These are phyloP conservation scores for Hippocampus zosterae DNA, from an alignment of 2,113 vertebrate genomes.

Conservation along the genomic window DNA sequence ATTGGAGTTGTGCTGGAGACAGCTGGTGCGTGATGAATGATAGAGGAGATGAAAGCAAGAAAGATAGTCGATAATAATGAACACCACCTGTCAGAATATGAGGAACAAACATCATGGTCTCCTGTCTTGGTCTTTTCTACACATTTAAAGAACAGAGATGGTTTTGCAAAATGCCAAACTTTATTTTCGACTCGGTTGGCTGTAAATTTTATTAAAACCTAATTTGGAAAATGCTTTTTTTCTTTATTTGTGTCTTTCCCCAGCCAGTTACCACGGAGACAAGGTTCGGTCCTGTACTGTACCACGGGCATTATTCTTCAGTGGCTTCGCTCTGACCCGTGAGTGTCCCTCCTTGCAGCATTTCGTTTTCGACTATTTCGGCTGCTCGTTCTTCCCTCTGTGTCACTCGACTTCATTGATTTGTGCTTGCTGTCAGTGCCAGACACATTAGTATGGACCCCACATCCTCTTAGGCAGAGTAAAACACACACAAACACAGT, in stretches of 20 bases:
- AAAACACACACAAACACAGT: slow-evolving; percentile 29
- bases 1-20: not conserved
- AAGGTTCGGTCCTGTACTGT: slow-evolving; percentile 94
- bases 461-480: slow-evolving; percentile 22
- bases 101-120: not conserved
- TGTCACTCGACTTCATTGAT: slow-evolving; percentile 28
- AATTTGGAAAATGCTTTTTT: slow-evolving; percentile 11
- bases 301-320: slow-evolving; percentile 97
- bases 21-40: not conserved
- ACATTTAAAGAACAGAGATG: not conserved
- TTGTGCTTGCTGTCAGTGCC: slow-evolving; percentile 28
- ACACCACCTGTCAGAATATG: slow-evolving; percentile 3
- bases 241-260: slow-evolving; percentile 1
- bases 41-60: not conserved
- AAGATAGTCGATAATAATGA: not conserved
- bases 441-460: slow-evolving; percentile 40
- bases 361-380: slow-evolving; percentile 9
- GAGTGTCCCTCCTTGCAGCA: slow-evolving; percentile 62
- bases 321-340: slow-evolving; percentile 97
- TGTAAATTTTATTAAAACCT: not conserved
- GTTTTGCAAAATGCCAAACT: not conserved
- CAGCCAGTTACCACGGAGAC: slow-evolving; percentile 93
- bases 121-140: not conserved
- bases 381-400: slow-evolving; percentile 15
- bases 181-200: not conserved